These are phyloP conservation scores for Betta splendens DNA, from an alignment of 2,797 vertebrate species.

Conservation along the genomic window DNA sequence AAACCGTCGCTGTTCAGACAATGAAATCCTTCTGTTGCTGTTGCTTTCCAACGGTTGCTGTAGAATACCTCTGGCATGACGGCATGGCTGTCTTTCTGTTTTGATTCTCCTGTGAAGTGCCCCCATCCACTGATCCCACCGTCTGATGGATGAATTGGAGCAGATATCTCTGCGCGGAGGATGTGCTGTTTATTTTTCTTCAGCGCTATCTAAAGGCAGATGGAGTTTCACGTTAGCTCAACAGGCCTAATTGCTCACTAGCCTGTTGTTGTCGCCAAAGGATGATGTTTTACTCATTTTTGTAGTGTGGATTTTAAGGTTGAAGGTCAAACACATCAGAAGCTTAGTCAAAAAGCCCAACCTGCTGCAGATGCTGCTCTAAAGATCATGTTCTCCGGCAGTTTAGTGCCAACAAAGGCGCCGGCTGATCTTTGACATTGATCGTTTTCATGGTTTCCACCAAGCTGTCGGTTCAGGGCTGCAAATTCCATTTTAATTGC, in stretches of 20 bases:
- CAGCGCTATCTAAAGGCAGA: slow-evolving; percentile 8
- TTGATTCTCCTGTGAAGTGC: slow-evolving; percentile 15
- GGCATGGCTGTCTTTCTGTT: slow-evolving; percentile 36
- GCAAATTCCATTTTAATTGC: slow-evolving; percentile 70
- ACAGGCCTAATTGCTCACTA: slow-evolving; percentile 42
- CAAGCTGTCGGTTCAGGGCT: slow-evolving; percentile 56
- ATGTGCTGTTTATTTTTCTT: slow-evolving; percentile 25
- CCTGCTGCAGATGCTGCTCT: slow-evolving; percentile 40
- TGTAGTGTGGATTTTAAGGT: slow-evolving; percentile 11
- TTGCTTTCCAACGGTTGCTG: slow-evolving; percentile 78
- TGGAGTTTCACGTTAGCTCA: slow-evolving; percentile 44
- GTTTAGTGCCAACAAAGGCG: slow-evolving; percentile 70
- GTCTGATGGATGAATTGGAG: slow-evolving; percentile 22
- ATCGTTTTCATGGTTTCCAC: slow-evolving; percentile 34
- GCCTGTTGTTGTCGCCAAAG: slow-evolving; percentile 21
- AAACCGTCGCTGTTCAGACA: slow-evolving; percentile 79
- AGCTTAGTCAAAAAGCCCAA: slow-evolving; percentile 40
- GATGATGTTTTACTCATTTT: slow-evolving; percentile 22
- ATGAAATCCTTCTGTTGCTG: slow-evolving; percentile 79
- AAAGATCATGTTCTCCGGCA: slow-evolving; percentile 61
- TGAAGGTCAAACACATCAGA: slow-evolving; percentile 56
- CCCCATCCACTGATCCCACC: background rate
- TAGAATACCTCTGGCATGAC: slow-evolving; percentile 78
- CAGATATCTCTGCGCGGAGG: slow-evolving; percentile 10
- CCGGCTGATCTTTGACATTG: slow-evolving; percentile 62